These are phyloP conservation scores for Cepaea hortensis DNA, from an alignment of 2,888 invertebrate genomes.

Conservation along the genomic window DNA sequence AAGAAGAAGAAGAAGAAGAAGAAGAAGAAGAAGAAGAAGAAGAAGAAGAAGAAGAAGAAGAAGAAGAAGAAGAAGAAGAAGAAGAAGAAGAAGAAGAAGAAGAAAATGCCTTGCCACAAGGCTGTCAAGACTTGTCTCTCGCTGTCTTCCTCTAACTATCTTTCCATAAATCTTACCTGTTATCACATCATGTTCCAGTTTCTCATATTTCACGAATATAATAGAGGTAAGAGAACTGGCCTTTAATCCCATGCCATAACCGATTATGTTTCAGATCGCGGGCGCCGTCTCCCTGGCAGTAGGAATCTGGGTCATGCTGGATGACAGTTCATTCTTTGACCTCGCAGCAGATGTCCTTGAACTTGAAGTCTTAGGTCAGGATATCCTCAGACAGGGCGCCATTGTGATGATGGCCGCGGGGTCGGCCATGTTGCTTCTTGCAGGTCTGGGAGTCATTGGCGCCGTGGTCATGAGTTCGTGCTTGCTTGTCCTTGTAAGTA, in stretches of 20 bases:
- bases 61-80: background rate
- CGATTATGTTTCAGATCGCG: constrained; percentile 21
- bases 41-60: background rate
- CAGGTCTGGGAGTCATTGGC: constrained; percentile 27
- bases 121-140: too few species aligned
- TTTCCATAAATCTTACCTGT: too few species aligned
- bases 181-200: too few species aligned
- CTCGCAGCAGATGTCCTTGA: constrained; percentile 38
- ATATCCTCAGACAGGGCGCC: constrained; percentile 30
- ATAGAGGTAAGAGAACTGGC: too few species aligned
- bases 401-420: constrained; percentile 44
- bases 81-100: background rate
- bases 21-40: background rate
- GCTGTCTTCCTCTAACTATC: too few species aligned
- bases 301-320: constrained; percentile 40
- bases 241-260: too few species aligned
- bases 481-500: constrained; percentile 33
- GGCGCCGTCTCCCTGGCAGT: constrained; percentile 29
- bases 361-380: constrained; percentile 36
- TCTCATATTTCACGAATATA: too few species aligned
- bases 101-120: background rate
- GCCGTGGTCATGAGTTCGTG: constrained; percentile 40
- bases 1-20: background rate
- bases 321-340: constrained; percentile 34
- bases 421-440: constrained; percentile 36